Evolutionary conservation across 2,797 vertebrate species (phyloP).

Genomic region (Pelochelys cantorii): DNA sequence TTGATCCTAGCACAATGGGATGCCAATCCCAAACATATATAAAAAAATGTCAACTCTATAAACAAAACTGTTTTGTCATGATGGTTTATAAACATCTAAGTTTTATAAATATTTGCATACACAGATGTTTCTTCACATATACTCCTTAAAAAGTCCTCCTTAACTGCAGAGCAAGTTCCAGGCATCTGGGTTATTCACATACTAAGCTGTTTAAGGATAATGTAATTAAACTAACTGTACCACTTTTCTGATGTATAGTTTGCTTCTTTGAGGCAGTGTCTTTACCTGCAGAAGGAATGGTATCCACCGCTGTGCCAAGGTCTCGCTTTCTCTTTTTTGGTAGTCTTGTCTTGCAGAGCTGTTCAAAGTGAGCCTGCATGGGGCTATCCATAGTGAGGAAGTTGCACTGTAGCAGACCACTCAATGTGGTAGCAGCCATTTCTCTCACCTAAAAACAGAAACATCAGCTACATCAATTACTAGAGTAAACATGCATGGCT

Average conservation of each 20-base stretch:
- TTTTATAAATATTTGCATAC: background rate
- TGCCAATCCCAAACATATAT: background rate
- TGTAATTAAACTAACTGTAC: background rate
- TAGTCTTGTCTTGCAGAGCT: slow-evolving; percentile 93
- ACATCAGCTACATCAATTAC: background rate
- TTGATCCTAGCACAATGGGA: no score
- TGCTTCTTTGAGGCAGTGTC: background rate
- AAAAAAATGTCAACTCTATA: rapidly evolving
- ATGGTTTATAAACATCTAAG: background rate
- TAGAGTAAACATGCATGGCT: background rate
- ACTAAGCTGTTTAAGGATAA: background rate
- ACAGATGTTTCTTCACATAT: background rate
- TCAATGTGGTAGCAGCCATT: slow-evolving; percentile 97
- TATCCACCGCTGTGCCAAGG: slow-evolving; percentile 86
- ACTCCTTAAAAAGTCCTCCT: background rate
- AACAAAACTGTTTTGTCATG: background rate
- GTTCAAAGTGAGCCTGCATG: slow-evolving; percentile 95
- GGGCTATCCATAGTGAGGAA: slow-evolving; percentile 92
- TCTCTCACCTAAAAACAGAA: slow-evolving; percentile 89
- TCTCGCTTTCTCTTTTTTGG: slow-evolving; percentile 93
- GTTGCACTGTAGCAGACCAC: slow-evolving; percentile 95
- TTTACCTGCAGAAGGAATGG: slow-evolving; percentile 93
- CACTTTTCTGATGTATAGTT: rapidly evolving
- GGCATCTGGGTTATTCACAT: background rate
- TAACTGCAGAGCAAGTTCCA: background rate